A percentile compares a stretch with the other conserved stretches of the same genome.
phyloP scores from a whole-genome alignment of 2,888 invertebrate genomes.

The Caenorhabditis sp. region DNA sequence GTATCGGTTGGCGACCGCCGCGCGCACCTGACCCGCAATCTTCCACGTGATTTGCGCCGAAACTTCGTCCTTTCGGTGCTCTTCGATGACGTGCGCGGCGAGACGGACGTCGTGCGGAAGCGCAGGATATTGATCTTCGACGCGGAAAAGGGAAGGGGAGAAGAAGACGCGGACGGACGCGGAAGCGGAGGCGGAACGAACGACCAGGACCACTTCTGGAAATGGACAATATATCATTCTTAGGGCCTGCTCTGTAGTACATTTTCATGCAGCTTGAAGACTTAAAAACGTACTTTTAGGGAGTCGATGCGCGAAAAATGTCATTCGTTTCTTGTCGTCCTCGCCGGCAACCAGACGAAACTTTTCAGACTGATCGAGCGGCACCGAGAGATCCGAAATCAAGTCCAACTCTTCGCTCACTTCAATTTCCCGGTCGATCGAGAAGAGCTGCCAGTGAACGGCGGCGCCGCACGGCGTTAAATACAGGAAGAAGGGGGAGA shows the following conservation, averaged over 20 bases:
- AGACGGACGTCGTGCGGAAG: constrained; percentile 68
- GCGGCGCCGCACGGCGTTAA: constrained; percentile 71
- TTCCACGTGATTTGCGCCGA: constrained; percentile 59
- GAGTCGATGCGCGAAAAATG: constrained; percentile 62
- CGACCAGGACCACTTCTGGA: constrained; percentile 46
- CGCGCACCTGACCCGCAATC: constrained; percentile 50
- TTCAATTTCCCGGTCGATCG: constrained; percentile 25
- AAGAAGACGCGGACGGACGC: constrained; percentile 61
- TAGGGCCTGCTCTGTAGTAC: too few relatives aligned
- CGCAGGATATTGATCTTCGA: constrained; percentile 70
- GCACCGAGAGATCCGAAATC: constrained; percentile 15
- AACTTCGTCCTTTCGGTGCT: too few relatives aligned
- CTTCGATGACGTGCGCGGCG: constrained; percentile 52
- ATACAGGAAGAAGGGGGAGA: constrained; percentile 57
- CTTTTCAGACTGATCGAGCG: constrained; percentile 35
- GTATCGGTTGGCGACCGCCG: constrained; percentile 51
- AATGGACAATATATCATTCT: neutral
- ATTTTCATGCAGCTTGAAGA: too few relatives aligned
- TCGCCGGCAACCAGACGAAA: constrained; percentile 69
- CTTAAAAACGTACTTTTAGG: constrained; percentile 38
- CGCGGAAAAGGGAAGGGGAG: constrained; percentile 48
- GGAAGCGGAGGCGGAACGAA: constrained; percentile 32
- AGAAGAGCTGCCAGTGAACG: constrained; percentile 71
- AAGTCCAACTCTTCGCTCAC: constrained; percentile 35
- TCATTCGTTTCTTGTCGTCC: constrained; percentile 69